Evolutionary conservation across 2,888 invertebrate genomes (phyloP), one percentile per base, ranked within the genome.

Genomic region (Cheilosia vulpina): DNA sequence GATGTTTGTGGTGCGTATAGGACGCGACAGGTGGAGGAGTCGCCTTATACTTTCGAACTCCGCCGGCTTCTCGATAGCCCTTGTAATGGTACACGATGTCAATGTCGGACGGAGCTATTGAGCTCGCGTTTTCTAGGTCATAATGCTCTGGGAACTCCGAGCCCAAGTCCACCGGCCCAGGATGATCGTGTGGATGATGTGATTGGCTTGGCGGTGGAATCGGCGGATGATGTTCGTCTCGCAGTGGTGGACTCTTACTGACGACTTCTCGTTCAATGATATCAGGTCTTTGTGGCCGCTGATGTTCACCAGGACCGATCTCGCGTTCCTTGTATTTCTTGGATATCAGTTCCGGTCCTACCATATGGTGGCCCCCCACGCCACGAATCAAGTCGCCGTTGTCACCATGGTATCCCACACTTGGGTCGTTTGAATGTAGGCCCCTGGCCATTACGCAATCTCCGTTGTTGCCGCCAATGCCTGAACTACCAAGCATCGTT

Each of bases 71-170:
- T 31, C 98, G 94, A 91, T 97, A 98, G 13, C 96, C 97, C 93
- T 98, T 98, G 91, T 99, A 99, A 91, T 99, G 98, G 89, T 98
- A 98, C 13, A 98, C 97, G 87, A 99, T 97, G 90, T 99, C 98
- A 87, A 98, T 98, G 90, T 99, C 99, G 2, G 98, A 98, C 0
- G 99, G 98, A 0, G 99, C 99, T 88, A 99, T 98, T 0, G 98
- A 98, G 91, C 98, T 98, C 1, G 98, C 98, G 92, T 98, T 98
- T 93, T 99, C 99, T 84, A 99, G 93, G 91, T 99, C 98, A 90
- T 99, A 99, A 91, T 98, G 98, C 91, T 98, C 98, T 0, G 98
- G 97, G 84, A 95, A 94, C 90, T 97, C 96, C 9, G 95, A 95
- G 89, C 95, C 94, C 88, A 97, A 93, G 89, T 97, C 97, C 66